phyloP scores from a whole-genome alignment of 2,797 vertebrate species.

The Clarias fuscus region DNA sequence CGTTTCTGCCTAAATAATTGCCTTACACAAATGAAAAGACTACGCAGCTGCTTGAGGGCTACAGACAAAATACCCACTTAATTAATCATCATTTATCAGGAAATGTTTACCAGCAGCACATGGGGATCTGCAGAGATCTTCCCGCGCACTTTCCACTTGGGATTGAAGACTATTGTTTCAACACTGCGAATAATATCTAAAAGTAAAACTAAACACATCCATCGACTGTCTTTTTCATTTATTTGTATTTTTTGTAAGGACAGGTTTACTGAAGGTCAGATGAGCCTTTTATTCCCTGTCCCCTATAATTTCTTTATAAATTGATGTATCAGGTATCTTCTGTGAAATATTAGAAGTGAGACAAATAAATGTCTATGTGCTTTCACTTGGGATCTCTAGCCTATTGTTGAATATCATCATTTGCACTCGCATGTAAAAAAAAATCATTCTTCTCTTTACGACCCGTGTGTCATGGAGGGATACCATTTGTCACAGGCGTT shows the following conservation, averaged over 20 bases:
- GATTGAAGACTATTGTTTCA: conserved; percentile 4
- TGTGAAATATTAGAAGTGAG: neutral
- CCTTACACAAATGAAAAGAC: conserved; percentile 52
- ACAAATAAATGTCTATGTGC: neutral
- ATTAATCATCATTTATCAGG: conserved; percentile 55
- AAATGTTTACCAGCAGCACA: conserved; percentile 55
- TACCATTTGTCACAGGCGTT: conserved; percentile 16
- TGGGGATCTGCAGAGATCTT: neutral
- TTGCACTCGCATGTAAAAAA: neutral
- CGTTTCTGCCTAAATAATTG: conserved; percentile 62
- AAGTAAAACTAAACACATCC: neutral
- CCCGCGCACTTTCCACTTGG: neutral
- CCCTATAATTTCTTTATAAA: neutral
- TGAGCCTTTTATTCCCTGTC: neutral
- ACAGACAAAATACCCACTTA: conserved; percentile 24
- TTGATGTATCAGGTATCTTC: neutral
- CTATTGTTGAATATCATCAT: neutral
- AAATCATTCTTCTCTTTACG: neutral
- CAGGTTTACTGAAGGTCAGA: neutral
- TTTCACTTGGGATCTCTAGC: neutral
- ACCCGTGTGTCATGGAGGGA: conserved; percentile 22
- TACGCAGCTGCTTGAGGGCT: conserved; percentile 18
- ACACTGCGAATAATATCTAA: neutral
- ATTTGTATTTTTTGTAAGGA: neutral
- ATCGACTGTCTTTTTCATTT: neutral